These are phyloP conservation scores for Hirudinaria manillensis DNA, from an alignment of 2,888 invertebrate genomes.

Conservation along the genomic window DNA sequence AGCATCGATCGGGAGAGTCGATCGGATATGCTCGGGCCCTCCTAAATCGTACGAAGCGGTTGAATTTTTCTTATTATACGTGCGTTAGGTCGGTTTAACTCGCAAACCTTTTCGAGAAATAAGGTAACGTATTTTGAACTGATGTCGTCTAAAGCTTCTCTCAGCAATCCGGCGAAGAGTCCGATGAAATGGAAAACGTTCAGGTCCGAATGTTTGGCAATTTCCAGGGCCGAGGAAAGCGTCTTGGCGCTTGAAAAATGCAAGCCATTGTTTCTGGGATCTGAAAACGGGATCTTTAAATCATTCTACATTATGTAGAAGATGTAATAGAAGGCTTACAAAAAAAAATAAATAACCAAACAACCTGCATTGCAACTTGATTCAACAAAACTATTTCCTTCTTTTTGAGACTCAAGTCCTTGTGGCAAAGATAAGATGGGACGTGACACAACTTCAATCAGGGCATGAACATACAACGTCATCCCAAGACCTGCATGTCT, in stretches of 20 bases:
- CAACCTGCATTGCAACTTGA: too few species aligned
- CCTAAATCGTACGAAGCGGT: constrained; percentile 42
- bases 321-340: too few species aligned
- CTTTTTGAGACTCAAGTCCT: too few species aligned
- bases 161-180: constrained; percentile 45
- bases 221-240: background rate
- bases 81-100: too few species aligned
- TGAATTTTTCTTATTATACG: too few species aligned
- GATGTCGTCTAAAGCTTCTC: constrained; percentile 46
- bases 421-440: constrained; percentile 29
- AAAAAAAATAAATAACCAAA: too few species aligned
- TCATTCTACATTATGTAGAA: background rate
- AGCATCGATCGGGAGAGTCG: constrained; percentile 58
- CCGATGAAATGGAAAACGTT: constrained; percentile 19
- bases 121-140: constrained; percentile 50
- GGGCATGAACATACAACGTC: constrained; percentile 71
- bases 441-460: constrained; percentile 73
- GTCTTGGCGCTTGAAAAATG: background rate
- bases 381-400: too few species aligned
- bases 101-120: constrained; percentile 29
- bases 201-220: background rate
- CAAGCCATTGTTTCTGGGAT: background rate
- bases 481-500: constrained; percentile 80
- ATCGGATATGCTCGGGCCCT: constrained; percentile 48
- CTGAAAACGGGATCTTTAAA: background rate